Conservation (phyloP, 2,888 invertebrate species). For the Hydraecia micacea region DNA sequence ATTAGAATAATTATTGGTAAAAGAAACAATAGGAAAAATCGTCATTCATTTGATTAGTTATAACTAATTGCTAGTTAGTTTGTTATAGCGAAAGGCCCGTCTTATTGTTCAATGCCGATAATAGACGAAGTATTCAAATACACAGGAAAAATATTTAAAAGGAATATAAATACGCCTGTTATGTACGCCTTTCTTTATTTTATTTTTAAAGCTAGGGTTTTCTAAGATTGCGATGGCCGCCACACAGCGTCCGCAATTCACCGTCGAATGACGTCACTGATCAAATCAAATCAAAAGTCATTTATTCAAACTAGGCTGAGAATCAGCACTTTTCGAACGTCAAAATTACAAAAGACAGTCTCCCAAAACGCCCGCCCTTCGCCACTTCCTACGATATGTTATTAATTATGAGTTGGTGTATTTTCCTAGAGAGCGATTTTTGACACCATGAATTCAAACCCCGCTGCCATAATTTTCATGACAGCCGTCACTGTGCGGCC, state of each 20-base stretch:
- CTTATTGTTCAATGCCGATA: slow-evolving; percentile 13
- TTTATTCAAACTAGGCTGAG: no score
- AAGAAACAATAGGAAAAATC: slow-evolving; percentile 8
- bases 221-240: neutral
- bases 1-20: neutral
- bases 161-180: no score
- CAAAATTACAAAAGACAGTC: no score
- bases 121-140: neutral
- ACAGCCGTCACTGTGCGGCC: neutral
- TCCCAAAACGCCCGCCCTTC: no score
- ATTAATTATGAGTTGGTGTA: no score
- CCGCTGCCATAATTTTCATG: neutral
- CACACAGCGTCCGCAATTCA: neutral
- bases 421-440: no score
- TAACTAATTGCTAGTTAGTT: slow-evolving; percentile 3
- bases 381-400: no score
- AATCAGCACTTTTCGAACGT: no score
- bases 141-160: neutral
- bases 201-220: neutral
- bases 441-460: neutral
- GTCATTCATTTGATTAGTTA: slow-evolving; percentile 10
- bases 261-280: neutral
- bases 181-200: neutral
- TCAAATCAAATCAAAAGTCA: no score
- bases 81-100: neutral